Percentiles rank a stretch among this genome's conserved stretches.
phyloP scores from a whole-genome alignment of 2,113 vertebrate genomes.

The Haemorhous mexicanus region DNA sequence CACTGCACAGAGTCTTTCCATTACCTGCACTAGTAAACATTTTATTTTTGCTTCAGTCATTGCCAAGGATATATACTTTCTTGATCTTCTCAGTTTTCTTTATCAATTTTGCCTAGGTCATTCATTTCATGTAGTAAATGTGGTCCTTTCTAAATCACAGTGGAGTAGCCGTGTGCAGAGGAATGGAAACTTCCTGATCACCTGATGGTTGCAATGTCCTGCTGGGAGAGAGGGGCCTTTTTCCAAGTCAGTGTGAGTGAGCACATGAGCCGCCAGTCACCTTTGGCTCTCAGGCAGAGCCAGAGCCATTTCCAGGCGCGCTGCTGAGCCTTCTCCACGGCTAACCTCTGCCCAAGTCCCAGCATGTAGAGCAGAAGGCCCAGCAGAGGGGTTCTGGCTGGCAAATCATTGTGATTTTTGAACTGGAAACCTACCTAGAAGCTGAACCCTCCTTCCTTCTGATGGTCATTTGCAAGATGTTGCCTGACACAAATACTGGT shows the following conservation, averaged over 20 bases:
- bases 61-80: background rate
- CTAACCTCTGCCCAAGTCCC: background rate
- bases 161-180: background rate
- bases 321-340: accelerated
- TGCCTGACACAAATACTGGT: background rate
- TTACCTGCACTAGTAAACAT: background rate
- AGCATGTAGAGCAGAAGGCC: background rate
- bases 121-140: background rate
- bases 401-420: background rate
- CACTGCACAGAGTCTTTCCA: background rate
- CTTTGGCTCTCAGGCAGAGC: background rate
- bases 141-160: background rate
- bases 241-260: background rate
- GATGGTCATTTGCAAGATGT: background rate
- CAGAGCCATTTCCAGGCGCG: accelerated
- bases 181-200: background rate
- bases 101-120: background rate
- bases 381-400: background rate
- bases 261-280: background rate
- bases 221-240: background rate
- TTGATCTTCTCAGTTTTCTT: background rate
- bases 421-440: background rate
- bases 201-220: background rate
- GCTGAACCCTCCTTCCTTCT: background rate
- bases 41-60: background rate